Conservation (phyloP, 1,140 invertebrate species). For the Drosophila repletoides region DNA sequence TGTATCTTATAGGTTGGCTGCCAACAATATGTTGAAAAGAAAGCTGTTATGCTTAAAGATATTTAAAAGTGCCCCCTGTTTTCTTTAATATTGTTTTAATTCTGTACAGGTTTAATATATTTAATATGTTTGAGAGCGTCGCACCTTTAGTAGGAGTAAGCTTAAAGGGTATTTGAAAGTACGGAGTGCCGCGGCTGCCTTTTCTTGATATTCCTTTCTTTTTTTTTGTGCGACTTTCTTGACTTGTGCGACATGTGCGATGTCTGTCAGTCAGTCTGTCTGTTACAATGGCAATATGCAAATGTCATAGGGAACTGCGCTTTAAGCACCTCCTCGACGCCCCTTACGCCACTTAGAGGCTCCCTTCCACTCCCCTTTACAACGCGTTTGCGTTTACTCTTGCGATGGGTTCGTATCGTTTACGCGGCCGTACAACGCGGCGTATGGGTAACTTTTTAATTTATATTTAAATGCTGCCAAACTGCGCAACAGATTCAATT, state of each 20-base stretch:
- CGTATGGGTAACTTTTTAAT: conserved; percentile 72
- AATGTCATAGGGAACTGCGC: conserved; percentile 42
- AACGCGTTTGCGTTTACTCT: background rate
- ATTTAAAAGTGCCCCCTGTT: too few relatives aligned
- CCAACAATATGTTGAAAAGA: too few relatives aligned
- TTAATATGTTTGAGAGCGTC: too few relatives aligned
- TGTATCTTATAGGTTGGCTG: too few relatives aligned
- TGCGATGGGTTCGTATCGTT: conserved; percentile 15
- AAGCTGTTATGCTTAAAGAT: too few relatives aligned
- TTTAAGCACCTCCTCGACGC: background rate
- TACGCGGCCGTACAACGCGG: conserved; percentile 20
- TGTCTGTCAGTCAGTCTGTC: conserved; percentile 51
- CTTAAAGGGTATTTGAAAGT: too few relatives aligned
- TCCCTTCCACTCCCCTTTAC: background rate
- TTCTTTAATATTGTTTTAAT: too few relatives aligned
- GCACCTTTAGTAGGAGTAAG: too few relatives aligned
- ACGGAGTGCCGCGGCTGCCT: too few relatives aligned
- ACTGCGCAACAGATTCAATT: conserved; percentile 39
- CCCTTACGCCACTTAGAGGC: background rate
- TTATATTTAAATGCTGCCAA: conserved; percentile 70
- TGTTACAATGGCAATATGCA: conserved; percentile 65
- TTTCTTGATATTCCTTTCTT: background rate
- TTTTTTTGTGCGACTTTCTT: conserved; percentile 23
- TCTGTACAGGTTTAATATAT: too few relatives aligned
- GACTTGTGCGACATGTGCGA: conserved; percentile 29